A percentile compares a stretch with the other conserved stretches of the same genome.
phyloP scores from a whole-genome alignment of 2,113 vertebrate species.

The Diglossa brunneiventris region DNA sequence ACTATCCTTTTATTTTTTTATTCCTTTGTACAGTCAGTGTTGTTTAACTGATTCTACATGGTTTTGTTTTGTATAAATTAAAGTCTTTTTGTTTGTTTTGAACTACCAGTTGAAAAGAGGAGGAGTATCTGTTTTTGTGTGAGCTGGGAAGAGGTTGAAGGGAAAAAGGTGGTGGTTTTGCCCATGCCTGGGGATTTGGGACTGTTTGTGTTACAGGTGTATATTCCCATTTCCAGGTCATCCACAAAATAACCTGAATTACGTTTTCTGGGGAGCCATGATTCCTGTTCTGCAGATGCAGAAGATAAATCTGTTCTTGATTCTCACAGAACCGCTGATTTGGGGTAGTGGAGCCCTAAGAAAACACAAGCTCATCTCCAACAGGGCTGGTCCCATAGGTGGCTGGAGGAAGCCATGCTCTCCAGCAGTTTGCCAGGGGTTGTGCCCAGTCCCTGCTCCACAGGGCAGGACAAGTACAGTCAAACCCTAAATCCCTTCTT shows the following conservation, averaged over 20 bases:
- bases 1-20: slow-evolving; percentile 49
- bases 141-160: not conserved
- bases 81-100: slow-evolving; percentile 33
- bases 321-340: not conserved
- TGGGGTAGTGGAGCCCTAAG: not conserved
- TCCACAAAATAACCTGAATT: accelerated
- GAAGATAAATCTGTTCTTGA: not conserved
- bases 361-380: not conserved
- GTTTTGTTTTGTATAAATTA: slow-evolving; percentile 65
- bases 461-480: accelerated
- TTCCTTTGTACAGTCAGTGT: slow-evolving; percentile 76
- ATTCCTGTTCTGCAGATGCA: not conserved
- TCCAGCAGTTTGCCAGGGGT: not conserved
- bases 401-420: not conserved
- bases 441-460: accelerated
- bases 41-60: slow-evolving; percentile 48
- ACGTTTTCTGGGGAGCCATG: not conserved
- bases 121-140: accelerated
- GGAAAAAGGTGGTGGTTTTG: not conserved
- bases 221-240: not conserved
- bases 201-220: not conserved
- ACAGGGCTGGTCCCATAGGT: accelerated
- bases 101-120: not conserved
- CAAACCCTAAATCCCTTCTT: not conserved
- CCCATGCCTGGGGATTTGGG: not conserved